Evolutionary conservation across 2,888 invertebrate genomes (phyloP), one percentile per base, ranked within the genome.

Genomic region (Dioctria rufipes): DNA sequence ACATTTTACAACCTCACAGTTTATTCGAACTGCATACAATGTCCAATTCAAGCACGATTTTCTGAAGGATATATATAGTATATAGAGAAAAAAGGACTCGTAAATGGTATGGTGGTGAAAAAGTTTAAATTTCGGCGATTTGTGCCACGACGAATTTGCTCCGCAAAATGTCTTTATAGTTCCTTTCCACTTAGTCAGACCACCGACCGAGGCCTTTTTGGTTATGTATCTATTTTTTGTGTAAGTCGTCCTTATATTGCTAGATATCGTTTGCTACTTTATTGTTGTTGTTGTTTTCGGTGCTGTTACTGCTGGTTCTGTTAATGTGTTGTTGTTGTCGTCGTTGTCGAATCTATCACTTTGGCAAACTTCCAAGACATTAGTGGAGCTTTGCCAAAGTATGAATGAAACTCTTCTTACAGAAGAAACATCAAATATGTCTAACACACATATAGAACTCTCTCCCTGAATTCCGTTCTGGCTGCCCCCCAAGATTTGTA

Each of bases 341-440:
- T n/a, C 49, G 42, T 51, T 54, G 71, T 25, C 25, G 8, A 46
- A 8, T 46, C 42, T 75, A 8, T 13, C 25, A 43, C 39, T 71
- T 42, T n/a, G 4, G 80, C 80, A 80, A 42, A 11, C 60, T 42
- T 73, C 80, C 80, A 80, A 75, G 75, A 80, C 66, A 80, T 80
- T 80, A 80, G 80, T 80, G 80, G 80, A 80, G 73, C 66, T 13
- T 75, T 80, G 80, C 80, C 80, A 80, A 66, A 75, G 73, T 49
- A 75, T 75, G 80, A 80, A 80, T 75, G 71, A 71, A 80, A 69
- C 69, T 67, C 46, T 71, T 54, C 66, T 79, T 79, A 79, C 67
- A 79, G 54, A 25, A 25, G 25, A 54, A 49, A 43, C 80, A 69
- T 60, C 61, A 61, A 60, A 71, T 71, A 66, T 42, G 58, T 71